These are phyloP conservation scores for Callitettix versicolor DNA, from an alignment of 1,140 invertebrate genomes.

Conservation along the genomic window DNA sequence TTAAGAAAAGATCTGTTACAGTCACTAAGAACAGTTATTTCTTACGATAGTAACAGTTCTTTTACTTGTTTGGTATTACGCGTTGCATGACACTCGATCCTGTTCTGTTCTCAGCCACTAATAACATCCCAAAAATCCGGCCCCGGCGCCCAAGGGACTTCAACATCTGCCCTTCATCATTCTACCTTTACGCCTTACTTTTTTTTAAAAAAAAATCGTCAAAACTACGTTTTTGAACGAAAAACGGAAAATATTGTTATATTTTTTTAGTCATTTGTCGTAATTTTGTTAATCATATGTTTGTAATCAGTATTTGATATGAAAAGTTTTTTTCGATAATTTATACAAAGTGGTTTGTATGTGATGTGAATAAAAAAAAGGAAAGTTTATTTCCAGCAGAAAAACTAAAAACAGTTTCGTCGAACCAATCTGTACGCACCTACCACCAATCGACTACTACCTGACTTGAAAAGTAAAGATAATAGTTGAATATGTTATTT, in stretches of 20 bases:
- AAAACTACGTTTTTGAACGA: slow-evolving; percentile 7
- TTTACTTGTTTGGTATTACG: neutral
- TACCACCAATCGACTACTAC: too few species aligned
- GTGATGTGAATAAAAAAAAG: slow-evolving; percentile 4
- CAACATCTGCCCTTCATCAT: too few species aligned
- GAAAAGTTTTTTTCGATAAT: neutral
- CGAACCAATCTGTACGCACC: too few species aligned
- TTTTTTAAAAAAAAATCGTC: slow-evolving; percentile 3
- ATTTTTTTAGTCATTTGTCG: slow-evolving; percentile 10
- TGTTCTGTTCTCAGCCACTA: neutral
- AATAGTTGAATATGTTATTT: too few species aligned
- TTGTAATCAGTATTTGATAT: neutral
- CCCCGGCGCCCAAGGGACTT: too few species aligned
- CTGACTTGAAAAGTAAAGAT: too few species aligned
- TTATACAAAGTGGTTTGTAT: slow-evolving; percentile 7
- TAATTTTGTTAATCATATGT: slow-evolving; percentile 9
- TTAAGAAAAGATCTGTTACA: too few species aligned
- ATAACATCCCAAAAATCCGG: neutral
- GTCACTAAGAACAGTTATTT: too few species aligned
- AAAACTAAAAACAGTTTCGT: too few species aligned
- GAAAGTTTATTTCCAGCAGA: neutral
- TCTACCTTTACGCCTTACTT: too few species aligned
- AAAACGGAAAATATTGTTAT: slow-evolving; percentile 5
- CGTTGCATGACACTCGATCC: neutral
- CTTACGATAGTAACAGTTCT: neutral